Conservation (phyloP, 1,140 invertebrate species). For the Bombus haemorrhoidalis region DNA sequence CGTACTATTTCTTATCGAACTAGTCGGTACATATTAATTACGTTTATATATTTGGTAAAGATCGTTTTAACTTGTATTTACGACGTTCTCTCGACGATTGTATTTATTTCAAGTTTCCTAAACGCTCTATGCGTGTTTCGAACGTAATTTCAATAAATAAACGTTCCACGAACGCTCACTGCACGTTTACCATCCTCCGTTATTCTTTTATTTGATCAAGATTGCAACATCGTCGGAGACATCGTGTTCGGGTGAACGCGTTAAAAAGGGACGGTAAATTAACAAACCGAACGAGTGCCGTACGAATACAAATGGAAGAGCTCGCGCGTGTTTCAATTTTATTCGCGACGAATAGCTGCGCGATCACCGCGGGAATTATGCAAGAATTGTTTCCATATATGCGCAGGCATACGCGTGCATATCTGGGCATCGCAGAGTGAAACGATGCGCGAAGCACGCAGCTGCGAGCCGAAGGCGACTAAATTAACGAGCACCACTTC, state of each 20-base stretch:
- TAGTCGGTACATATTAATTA: background rate
- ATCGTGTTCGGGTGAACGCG: background rate
- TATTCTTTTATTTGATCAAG: background rate
- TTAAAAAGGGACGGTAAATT: slow-evolving; percentile 23
- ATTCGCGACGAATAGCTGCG: background rate
- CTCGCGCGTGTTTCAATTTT: slow-evolving; percentile 31
- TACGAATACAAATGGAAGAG: slow-evolving; percentile 19
- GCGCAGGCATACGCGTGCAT: slow-evolving; percentile 1
- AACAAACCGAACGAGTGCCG: slow-evolving; percentile 7
- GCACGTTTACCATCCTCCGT: background rate
- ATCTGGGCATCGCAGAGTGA: background rate
- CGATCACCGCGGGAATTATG: slow-evolving; percentile 16
- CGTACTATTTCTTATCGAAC: background rate
- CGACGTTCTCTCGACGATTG: background rate
- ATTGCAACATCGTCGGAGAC: background rate
- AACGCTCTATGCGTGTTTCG: no score
- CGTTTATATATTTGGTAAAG: no score
- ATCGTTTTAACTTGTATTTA: no score
- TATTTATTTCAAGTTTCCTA: no score
- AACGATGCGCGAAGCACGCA: background rate
- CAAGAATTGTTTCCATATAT: slow-evolving; percentile 17
- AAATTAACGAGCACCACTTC: background rate
- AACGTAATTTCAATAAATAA: background rate
- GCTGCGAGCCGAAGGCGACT: slow-evolving; percentile 7
- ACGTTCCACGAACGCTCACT: background rate